Conservation (phyloP, 1,140 invertebrate species). For the Hetaerina americana region DNA sequence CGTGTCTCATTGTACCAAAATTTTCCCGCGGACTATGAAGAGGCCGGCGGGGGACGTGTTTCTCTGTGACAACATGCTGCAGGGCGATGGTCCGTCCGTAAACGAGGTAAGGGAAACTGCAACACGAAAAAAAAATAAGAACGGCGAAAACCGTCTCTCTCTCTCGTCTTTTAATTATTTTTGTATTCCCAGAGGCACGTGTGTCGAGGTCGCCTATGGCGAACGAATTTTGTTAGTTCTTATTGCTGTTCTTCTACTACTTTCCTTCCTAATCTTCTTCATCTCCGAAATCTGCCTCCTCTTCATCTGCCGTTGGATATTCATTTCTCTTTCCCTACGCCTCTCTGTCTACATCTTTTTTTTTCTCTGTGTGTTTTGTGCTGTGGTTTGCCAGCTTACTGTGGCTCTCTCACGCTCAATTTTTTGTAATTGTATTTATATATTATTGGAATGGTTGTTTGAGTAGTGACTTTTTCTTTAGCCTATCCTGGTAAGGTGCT, state of each 20-base stretch:
- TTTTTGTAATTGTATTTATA: neutral
- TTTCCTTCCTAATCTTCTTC: too few species aligned
- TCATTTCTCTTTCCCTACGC: neutral
- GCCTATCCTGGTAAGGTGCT: too few species aligned
- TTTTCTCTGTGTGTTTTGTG: neutral
- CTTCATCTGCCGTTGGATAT: neutral
- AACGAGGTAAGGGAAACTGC: neutral
- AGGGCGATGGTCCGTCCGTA: neutral
- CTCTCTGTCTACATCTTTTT: neutral
- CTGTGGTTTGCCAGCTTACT: neutral
- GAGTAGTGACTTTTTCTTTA: too few species aligned
- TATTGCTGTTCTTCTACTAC: too few species aligned
- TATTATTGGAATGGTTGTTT: too few species aligned
- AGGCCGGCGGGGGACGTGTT: neutral
- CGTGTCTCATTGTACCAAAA: too few species aligned
- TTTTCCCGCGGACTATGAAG: neutral
- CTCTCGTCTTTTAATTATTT: too few species aligned
- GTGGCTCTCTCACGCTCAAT: neutral
- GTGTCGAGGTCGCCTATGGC: too few species aligned
- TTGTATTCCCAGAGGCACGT: too few species aligned
- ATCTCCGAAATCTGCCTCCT: too few species aligned
- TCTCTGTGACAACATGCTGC: neutral
- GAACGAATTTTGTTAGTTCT: too few species aligned
- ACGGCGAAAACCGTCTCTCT: too few species aligned
- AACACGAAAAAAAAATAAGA: neutral